Base-by-base conservation (phyloP, 2,888 invertebrate species). In the Thera obeliscata region DNA sequence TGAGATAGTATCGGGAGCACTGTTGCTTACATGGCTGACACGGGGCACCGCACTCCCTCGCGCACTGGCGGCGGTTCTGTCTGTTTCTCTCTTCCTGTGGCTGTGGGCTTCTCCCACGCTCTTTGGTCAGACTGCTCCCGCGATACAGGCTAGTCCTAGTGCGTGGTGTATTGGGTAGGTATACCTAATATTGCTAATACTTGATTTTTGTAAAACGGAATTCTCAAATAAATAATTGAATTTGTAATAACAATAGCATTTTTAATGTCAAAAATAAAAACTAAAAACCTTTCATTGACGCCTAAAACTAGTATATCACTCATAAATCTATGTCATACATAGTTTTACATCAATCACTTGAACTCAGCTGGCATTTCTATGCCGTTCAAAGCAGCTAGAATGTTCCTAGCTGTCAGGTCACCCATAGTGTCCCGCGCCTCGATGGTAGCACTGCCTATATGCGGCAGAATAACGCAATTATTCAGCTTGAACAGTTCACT, bases 361-460 rank as follows among this genome's bases (percentile, higher is more conserved):
- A 95, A 87, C 85, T 96, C 95, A 3, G 96, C 94, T 0, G 97
- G 96, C 96, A 98, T 96, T 74, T 94, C 84, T 59, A 90, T 82
- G 2, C 95, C 96, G 61, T 95, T 94, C 1, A 99, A 86, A 1
- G 95, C 98, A 46, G 96, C 95, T 56, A 98, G 81, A 77, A 99
- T 97, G 90, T 99, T 99, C 65, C 94, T 91, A 0, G 98, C 97
- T 1, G 98, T 97, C 54, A 98, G 92, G 56, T 95, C 91, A 2
- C 97, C 96, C 99, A 99, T 99, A 64, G 94, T 95, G 62, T 95
- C 95, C 71, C 99, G 94, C 0, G 98, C 96, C 84, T 96, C 96
- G 63, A 95, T 94, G 0, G 97, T 95, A 3, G 99, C 98, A 91
- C 98, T 98, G 49, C 98, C 99, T 79, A 99, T 98, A 85, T 99